These are phyloP conservation scores for Thymelicus acteon DNA, from an alignment of 2,888 invertebrate genomes.

Conservation along the genomic window DNA sequence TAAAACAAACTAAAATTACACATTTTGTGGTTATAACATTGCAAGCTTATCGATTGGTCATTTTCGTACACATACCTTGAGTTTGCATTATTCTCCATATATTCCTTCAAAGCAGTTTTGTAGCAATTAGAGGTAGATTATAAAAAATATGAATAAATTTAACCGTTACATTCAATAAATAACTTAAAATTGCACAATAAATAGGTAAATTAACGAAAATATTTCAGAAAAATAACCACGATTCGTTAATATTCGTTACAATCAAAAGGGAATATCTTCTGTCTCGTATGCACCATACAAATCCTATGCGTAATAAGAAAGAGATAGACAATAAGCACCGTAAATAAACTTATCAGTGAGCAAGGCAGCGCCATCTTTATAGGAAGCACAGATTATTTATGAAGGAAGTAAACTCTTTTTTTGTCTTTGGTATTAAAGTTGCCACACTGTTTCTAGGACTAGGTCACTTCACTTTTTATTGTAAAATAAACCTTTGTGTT, in stretches of 20 bases:
- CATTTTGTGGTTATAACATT: conserved; percentile 64
- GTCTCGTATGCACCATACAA: conserved; percentile 50
- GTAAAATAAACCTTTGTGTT: no score
- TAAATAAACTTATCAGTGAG: conserved; percentile 65
- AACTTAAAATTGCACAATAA: conserved; percentile 62
- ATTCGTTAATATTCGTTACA: conserved; percentile 83
- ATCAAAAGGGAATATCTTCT: conserved; percentile 65
- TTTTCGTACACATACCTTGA: conserved; percentile 71
- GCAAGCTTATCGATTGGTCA: conserved; percentile 76
- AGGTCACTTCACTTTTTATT: no score
- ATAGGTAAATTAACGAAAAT: conserved; percentile 67
- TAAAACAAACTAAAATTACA: conserved; percentile 39
- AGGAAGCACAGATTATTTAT: conserved; percentile 30
- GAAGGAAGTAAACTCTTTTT: conserved; percentile 51
- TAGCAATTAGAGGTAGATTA: conserved; percentile 47
- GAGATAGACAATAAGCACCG: conserved; percentile 58
- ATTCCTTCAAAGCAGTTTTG: conserved; percentile 49
- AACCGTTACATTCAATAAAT: conserved; percentile 49
- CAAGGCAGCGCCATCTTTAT: conserved; percentile 65
- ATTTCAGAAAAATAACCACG: conserved; percentile 70
- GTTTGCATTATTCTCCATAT: conserved; percentile 70
- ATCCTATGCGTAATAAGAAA: conserved; percentile 47
- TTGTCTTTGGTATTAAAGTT: conserved; percentile 61
- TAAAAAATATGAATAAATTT: conserved; percentile 50
- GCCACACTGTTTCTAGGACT: conserved; percentile 39